phyloP scores from a whole-genome alignment of 2,113 vertebrate species.

The Peucedramus taeniatus region DNA sequence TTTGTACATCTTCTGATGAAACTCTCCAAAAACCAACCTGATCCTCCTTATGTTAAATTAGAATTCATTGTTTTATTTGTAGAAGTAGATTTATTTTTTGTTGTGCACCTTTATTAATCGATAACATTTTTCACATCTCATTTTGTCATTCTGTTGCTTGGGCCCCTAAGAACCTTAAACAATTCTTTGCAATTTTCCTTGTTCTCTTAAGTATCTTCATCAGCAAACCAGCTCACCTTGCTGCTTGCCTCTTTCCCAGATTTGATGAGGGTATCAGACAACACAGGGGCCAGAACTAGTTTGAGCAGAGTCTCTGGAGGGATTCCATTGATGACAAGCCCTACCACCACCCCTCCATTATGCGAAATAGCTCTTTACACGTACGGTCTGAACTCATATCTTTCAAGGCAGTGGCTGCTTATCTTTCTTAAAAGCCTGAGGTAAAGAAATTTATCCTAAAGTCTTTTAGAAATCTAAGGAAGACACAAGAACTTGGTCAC shows the following conservation, averaged over 20 bases:
- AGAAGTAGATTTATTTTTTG: neutral
- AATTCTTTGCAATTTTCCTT: neutral
- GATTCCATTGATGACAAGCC: neutral
- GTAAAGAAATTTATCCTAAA: neutral
- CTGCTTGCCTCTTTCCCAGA: neutral
- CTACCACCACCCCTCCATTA: rapidly evolving
- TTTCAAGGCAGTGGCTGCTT: neutral
- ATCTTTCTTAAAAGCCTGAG: neutral
- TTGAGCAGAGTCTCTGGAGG: neutral
- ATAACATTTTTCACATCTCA: neutral
- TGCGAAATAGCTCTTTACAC: neutral
- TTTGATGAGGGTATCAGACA: neutral
- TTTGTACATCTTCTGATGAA: neutral
- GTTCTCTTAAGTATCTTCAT: neutral
- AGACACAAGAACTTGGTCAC: neutral
- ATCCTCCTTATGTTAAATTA: neutral
- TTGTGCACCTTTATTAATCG: neutral
- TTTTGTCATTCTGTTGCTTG: neutral
- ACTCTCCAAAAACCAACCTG: neutral
- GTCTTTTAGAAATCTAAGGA: neutral
- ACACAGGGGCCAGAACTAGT: neutral
- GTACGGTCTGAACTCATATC: rapidly evolving
- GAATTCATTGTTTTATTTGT: neutral
- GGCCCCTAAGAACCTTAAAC: neutral
- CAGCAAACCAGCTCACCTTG: neutral